These are phyloP conservation scores for Scyliorhinus canicula DNA, from an alignment of 2,797 vertebrate genomes.

Conservation along the genomic window DNA sequence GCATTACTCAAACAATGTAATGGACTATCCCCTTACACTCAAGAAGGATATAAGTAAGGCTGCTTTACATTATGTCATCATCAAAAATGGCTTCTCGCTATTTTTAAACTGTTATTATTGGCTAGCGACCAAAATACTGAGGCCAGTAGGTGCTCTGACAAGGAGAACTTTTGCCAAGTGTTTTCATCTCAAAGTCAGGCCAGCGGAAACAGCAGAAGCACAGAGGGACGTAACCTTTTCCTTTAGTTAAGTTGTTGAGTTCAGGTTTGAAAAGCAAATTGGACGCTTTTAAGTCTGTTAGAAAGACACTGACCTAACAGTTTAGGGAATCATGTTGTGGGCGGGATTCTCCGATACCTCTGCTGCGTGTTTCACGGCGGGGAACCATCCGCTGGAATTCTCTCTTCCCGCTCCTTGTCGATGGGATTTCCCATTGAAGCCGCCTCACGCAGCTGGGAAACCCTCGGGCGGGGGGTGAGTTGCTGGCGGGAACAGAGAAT, in stretches of 20 bases:
- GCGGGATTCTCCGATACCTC: too few species aligned
- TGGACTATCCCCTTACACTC: background rate
- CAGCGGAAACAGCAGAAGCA: background rate
- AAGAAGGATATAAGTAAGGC: slow-evolving; percentile 8
- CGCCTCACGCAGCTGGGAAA: too few species aligned
- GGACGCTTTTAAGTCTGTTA: too few species aligned
- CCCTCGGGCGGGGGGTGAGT: too few species aligned
- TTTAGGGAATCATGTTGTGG: background rate
- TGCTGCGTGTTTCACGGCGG: too few species aligned
- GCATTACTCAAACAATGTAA: background rate
- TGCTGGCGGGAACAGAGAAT: too few species aligned
- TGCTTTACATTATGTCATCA: slow-evolving; percentile 30
- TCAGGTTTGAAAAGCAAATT: background rate
- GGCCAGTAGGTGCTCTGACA: background rate
- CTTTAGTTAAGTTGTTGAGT: too few species aligned
- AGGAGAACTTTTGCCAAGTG: slow-evolving; percentile 16
- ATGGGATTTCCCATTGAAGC: too few species aligned
- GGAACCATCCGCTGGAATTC: too few species aligned
- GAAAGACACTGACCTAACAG: background rate
- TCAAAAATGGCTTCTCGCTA: slow-evolving; percentile 5
- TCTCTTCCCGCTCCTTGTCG: too few species aligned
- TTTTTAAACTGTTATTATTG: slow-evolving; percentile 25
- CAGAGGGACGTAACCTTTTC: background rate
- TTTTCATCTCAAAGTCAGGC: background rate
- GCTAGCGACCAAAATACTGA: slow-evolving; percentile 7